Conservation (phyloP, 37 sponge, comb jelly and placozoan genomes). For the Halisarca cf. caerulea region DNA sequence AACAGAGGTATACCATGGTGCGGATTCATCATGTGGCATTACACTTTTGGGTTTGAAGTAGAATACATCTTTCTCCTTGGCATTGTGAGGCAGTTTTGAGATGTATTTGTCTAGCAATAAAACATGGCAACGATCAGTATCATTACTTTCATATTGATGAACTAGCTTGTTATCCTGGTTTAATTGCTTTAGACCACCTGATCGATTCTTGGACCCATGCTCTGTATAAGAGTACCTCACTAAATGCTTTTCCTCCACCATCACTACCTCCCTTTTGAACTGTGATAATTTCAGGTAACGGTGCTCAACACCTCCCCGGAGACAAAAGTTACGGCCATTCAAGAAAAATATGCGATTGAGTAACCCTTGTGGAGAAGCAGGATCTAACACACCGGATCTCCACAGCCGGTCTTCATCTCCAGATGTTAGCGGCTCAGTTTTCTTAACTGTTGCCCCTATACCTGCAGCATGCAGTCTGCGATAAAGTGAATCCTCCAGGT, state of each 20-base stretch:
- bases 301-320: constrained; percentile 25
- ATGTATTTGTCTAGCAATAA: too few relatives aligned
- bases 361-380: background rate
- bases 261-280: constrained; percentile 24
- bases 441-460: too few relatives aligned
- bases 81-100: constrained; percentile 4
- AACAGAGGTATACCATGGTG: constrained; percentile 11
- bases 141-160: constrained; percentile 29
- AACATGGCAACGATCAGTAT: constrained; percentile 13
- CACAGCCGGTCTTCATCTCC: constrained; percentile 6
- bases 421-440: too few relatives aligned
- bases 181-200: constrained; percentile 26
- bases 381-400: constrained; percentile 5
- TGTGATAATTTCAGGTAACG: too few relatives aligned
- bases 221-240: constrained; percentile 27
- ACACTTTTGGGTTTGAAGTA: background rate
- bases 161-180: constrained; percentile 17
- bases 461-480: background rate
- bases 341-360: constrained; percentile 13
- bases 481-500: constrained; percentile 1
- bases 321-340: constrained; percentile 25
- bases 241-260: background rate
- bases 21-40: too few relatives aligned
- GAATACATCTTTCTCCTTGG: background rate
- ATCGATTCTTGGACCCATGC: constrained; percentile 29